Percentiles rank a stretch among this genome's conserved stretches.
Evolutionary conservation across 2,888 invertebrate genomes (phyloP).

Genomic region (Tachina lurida): DNA sequence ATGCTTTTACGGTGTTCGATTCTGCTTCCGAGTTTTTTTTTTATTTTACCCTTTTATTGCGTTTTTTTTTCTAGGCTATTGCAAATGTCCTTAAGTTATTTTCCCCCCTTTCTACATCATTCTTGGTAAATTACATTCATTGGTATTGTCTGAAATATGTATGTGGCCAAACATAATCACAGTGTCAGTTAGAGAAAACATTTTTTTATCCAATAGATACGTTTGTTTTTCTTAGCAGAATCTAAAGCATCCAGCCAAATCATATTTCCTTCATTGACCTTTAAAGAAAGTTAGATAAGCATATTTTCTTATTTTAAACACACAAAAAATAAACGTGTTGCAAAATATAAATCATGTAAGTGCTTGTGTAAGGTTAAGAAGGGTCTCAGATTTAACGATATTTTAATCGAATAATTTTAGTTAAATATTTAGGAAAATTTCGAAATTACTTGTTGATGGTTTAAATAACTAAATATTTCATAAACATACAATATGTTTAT

Average conservation of each 20-base stretch:
- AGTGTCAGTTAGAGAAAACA: slow-evolving; percentile 65
- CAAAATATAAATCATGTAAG: slow-evolving; percentile 46
- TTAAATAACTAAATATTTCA: not conserved
- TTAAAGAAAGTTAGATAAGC: slow-evolving; percentile 72
- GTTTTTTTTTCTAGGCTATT: slow-evolving; percentile 60
- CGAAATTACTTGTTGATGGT: not conserved
- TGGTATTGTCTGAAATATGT: slow-evolving; percentile 33
- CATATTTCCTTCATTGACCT: slow-evolving; percentile 82
- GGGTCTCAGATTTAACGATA: not conserved
- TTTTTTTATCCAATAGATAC: not conserved
- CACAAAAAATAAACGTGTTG: slow-evolving; percentile 61
- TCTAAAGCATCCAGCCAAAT: slow-evolving; percentile 79
- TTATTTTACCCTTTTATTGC: slow-evolving; percentile 66
- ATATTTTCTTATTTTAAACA: slow-evolving; percentile 7
- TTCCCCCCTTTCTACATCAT: not conserved
- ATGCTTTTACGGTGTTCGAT: slow-evolving; percentile 65
- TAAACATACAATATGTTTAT: too few species aligned
- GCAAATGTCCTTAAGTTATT: slow-evolving; percentile 48
- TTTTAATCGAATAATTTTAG: slow-evolving; percentile 21
- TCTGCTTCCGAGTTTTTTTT: slow-evolving; percentile 52
- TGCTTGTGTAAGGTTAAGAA: not conserved
- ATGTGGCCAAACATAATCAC: slow-evolving; percentile 55
- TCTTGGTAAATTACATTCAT: slow-evolving; percentile 61
- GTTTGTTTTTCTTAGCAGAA: not conserved
- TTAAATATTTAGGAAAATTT: not conserved